phyloP scores from a whole-genome alignment of 2,888 invertebrate species.

The Argyresthia albistria region DNA sequence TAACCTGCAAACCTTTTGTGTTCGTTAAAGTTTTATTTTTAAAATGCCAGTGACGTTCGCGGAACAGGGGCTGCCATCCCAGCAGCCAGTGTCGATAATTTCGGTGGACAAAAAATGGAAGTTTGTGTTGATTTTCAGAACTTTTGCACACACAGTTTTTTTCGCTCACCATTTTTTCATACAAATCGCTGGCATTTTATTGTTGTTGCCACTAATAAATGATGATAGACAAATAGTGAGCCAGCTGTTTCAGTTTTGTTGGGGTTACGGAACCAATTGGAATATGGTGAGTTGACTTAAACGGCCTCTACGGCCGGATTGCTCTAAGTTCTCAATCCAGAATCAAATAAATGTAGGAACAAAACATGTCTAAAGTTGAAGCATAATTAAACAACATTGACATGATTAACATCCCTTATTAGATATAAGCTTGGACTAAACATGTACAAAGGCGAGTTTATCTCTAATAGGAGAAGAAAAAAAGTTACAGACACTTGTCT shows the following conservation, averaged over 20 bases:
- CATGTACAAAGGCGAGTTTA: too few relatives aligned
- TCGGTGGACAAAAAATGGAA: not conserved
- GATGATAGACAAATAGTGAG: not conserved
- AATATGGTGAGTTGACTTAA: constrained; percentile 15
- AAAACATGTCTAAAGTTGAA: too few relatives aligned
- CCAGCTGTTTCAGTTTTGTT: not conserved
- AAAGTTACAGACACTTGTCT: too few relatives aligned
- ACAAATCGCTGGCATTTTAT: not conserved
- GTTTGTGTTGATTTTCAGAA: not conserved
- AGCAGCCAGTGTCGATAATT: not conserved
- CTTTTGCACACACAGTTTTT: not conserved
- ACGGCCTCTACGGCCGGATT: too few relatives aligned
- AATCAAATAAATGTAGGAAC: too few relatives aligned
- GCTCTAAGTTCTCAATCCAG: too few relatives aligned
- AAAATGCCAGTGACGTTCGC: not conserved
- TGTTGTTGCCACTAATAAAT: not conserved
- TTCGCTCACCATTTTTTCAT: not conserved
- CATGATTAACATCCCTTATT: too few relatives aligned
- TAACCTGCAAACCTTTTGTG: too few relatives aligned
- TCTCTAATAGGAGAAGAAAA: too few relatives aligned
- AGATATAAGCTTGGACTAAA: too few relatives aligned
- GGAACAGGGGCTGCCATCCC: not conserved
- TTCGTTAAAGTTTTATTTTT: not conserved
- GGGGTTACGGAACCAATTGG: constrained; percentile 11
- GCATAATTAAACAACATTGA: too few relatives aligned